Base-by-base conservation (phyloP, 30 jellyfish, hydroid and myxozoan species). In the Turritopsis rubra region DNA sequence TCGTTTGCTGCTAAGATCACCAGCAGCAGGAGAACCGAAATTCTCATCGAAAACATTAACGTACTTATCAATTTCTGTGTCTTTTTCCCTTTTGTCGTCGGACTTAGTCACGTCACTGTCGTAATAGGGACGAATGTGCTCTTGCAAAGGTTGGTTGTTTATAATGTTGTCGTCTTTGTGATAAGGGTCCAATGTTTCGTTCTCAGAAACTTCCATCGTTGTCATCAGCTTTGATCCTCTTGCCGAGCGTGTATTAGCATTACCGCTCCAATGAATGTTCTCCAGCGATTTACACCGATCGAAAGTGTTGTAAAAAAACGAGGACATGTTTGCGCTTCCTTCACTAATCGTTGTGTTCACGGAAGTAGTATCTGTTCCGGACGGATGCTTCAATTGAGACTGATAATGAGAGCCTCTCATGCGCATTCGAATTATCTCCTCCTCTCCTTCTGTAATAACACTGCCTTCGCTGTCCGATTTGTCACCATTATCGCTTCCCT, bases 371-470 rank as follows among this genome's bases (percentile, higher is more conserved):
- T 41, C 60, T 3, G 60, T 41, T 41, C 60, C 60, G 9, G 60
- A 41, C 60, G 9, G 5, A 3, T 3, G 60, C 13, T 41, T 41
- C 13, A 13, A 5, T 41, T 41, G 60, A 41, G 60, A 41, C 60
- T 3, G n/a, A n/a, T n/a, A n/a, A n/a, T n/a, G n/a, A n/a, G n/a
- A n/a, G n/a, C n/a, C 13, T 41, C 60, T 41, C 77, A 68, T 68
- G 77, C 77, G 77, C 77, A 68, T 68, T 16, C 77, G 77, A 7
- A 68, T 68, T 68, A 68, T 16, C 19, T 68, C 77, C 19, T 68
- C 77, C 0, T 68, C 77, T 9, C 77, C 77, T 68, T 68, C 77
- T n/a, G 31, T 68, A 9, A 68, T 68, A 68, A 68, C 77, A 19
- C 77, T 68, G 30, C 30, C 77, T n/a, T 27, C 30, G 30, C 77